A percentile compares a stretch with the other conserved stretches of the same genome.
Conservation (phyloP, 2,888 invertebrate species). For the Orgyia antiqua region DNA sequence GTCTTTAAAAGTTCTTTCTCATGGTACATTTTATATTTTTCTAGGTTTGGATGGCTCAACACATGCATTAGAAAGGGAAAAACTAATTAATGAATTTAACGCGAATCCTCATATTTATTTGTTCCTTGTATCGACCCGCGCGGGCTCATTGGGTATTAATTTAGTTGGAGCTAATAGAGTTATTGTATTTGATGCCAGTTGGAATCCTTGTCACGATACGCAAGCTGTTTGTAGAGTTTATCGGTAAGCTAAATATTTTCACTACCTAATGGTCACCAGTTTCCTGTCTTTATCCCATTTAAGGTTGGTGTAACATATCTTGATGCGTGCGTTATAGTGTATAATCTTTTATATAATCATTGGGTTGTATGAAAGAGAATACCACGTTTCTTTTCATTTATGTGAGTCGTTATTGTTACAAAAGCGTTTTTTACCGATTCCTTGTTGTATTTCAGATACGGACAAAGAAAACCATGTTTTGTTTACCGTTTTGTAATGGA, state of each 20-base stretch:
- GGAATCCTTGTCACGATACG: slow-evolving; percentile 99
- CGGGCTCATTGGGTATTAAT: slow-evolving; percentile 98
- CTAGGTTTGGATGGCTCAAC: slow-evolving; percentile 96
- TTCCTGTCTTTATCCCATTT: too few species aligned
- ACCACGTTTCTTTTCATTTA: too few species aligned
- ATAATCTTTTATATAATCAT: too few species aligned
- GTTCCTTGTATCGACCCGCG: slow-evolving; percentile 97
- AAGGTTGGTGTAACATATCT: too few species aligned
- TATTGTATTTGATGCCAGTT: slow-evolving; percentile 98
- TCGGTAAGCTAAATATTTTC: slow-evolving; percentile 52
- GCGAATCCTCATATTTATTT: slow-evolving; percentile 90
- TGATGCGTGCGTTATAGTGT: too few species aligned
- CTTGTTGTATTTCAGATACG: slow-evolving; percentile 64
- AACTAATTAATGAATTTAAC: slow-evolving; percentile 97
- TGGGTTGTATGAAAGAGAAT: too few species aligned
- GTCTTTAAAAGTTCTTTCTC: neutral
- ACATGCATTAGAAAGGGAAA: slow-evolving; percentile 94
- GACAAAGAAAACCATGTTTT: slow-evolving; percentile 95
- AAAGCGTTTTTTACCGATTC: too few species aligned
- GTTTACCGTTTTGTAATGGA: slow-evolving; percentile 98
- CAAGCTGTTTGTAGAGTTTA: slow-evolving; percentile 98
- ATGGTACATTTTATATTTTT: slow-evolving; percentile 19
- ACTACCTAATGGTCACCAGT: slow-evolving; percentile 1
- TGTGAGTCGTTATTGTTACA: too few species aligned
- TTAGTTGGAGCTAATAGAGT: slow-evolving; percentile 98